Conservation (phyloP, 2,113 vertebrate genomes). For the Paracanthobrama guichenoti region DNA sequence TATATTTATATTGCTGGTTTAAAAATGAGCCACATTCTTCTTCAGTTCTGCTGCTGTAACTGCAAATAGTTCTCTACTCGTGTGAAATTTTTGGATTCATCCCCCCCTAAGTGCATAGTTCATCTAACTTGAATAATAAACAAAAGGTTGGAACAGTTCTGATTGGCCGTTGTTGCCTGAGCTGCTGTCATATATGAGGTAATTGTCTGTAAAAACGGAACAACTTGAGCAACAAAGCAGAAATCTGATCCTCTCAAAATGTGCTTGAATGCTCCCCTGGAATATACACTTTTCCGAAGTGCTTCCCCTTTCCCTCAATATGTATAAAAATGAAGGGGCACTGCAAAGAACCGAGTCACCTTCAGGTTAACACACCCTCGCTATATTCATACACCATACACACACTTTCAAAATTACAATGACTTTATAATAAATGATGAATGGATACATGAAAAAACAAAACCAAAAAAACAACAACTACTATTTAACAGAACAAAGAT, state of each 20-base stretch:
- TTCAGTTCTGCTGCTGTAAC: not conserved
- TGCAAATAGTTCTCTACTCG: not conserved
- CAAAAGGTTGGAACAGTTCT: not conserved
- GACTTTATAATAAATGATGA: not conserved
- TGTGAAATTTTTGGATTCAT: not conserved
- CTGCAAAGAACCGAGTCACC: not conserved
- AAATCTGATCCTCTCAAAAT: conserved; percentile 32
- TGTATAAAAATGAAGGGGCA: not conserved
- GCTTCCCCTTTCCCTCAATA: conserved; percentile 18
- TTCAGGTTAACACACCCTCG: not conserved
- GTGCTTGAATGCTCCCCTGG: conserved; percentile 20
- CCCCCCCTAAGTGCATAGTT: not conserved
- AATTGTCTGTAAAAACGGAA: conserved; percentile 54
- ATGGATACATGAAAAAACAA: not conserved
- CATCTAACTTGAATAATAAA: not conserved
- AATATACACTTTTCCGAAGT: conserved; percentile 41
- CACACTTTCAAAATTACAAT: not conserved
- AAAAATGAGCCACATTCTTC: not conserved
- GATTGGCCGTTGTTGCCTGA: conserved; percentile 44
- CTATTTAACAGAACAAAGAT: not conserved
- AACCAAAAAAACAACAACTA: no score
- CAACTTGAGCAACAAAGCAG: conserved; percentile 43
- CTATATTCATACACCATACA: not conserved
- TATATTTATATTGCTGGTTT: not conserved
- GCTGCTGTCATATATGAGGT: conserved; percentile 45